These are phyloP conservation scores for Aphidoletes aphidimyza DNA, from an alignment of 2,888 invertebrate genomes.

Conservation along the genomic window DNA sequence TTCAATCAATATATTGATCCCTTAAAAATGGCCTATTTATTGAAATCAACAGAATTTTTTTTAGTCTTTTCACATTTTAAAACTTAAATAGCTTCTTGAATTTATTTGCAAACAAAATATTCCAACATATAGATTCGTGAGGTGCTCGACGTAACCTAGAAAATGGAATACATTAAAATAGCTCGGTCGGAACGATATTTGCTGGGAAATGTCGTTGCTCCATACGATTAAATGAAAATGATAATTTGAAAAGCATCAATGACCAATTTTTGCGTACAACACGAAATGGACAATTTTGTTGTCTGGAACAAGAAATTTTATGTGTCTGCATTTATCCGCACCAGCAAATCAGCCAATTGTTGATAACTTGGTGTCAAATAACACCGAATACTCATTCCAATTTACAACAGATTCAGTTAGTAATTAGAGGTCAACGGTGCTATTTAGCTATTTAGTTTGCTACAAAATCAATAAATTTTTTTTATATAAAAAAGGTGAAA, in stretches of 20 bases:
- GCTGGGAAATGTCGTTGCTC: neutral
- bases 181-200: neutral
- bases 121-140: neutral
- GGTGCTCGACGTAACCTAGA: neutral
- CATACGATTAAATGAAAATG: neutral
- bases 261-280: too few species aligned
- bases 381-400: constrained; percentile 15
- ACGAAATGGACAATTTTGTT: neutral
- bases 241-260: neutral
- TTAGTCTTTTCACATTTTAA: too few species aligned
- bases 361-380: neutral
- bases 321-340: neutral
- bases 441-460: too few species aligned
- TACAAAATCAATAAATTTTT: too few species aligned
- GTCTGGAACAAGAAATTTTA: neutral
- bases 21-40: too few species aligned
- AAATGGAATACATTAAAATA: neutral
- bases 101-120: too few species aligned
- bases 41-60: too few species aligned
- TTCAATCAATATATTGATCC: too few species aligned
- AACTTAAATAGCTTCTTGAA: too few species aligned
- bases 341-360: neutral
- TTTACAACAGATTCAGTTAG: too few species aligned
- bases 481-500: too few species aligned
- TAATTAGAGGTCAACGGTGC: too few species aligned